phyloP scores from a whole-genome alignment of 2,797 vertebrate species.

The Lithobates sylvaticus region DNA sequence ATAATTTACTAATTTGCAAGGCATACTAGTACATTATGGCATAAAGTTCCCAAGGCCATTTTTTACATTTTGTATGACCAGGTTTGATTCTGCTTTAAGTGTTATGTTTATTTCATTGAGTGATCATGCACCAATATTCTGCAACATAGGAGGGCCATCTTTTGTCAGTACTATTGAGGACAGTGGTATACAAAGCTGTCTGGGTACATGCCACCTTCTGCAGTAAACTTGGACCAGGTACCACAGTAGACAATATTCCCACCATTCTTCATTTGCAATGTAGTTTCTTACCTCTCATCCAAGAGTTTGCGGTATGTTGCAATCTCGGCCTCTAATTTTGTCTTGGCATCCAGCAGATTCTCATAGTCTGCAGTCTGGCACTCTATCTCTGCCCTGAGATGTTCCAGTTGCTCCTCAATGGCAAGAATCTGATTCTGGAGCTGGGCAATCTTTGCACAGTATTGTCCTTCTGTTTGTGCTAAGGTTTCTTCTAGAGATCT shows the following conservation, averaged over 20 bases:
- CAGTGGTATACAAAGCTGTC: no score
- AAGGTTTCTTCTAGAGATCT: conserved; percentile 68
- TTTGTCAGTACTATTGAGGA: neutral
- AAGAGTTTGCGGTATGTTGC: conserved; percentile 77
- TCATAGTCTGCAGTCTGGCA: conserved; percentile 67
- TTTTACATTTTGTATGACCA: no score
- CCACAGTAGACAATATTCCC: no score
- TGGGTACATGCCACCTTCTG: no score
- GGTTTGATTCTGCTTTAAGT: no score
- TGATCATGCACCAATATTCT: no score
- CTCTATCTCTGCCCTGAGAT: conserved; percentile 63
- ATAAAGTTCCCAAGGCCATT: no score
- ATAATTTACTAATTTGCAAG: no score
- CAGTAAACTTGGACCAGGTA: no score
- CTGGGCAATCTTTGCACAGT: conserved; percentile 65
- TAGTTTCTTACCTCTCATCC: conserved; percentile 64
- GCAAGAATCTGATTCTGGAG: conserved; percentile 65
- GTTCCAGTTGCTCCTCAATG: conserved; percentile 68
- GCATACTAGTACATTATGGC: no score
- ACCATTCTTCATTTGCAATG: neutral
- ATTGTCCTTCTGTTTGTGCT: conserved; percentile 67
- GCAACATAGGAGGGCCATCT: neutral
- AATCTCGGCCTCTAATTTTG: conserved; percentile 79
- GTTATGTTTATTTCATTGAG: no score
- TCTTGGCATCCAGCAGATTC: conserved; percentile 71